Percentiles rank a stretch among this genome's conserved stretches.
phyloP scores from a whole-genome alignment of 2,797 vertebrate species.

The Lophius americanus region DNA sequence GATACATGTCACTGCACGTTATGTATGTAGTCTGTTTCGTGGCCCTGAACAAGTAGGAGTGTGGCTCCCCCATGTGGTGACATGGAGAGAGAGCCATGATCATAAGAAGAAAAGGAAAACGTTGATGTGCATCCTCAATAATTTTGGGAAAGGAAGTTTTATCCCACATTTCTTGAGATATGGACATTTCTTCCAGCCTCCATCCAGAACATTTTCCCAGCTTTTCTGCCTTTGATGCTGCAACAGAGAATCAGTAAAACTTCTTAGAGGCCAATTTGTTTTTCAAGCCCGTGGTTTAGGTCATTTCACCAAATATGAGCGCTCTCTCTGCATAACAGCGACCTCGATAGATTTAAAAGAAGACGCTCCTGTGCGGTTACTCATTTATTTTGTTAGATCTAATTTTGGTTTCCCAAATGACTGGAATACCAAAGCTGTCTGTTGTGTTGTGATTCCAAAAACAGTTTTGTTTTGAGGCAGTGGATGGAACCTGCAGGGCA shows the following conservation, averaged over 20 bases:
- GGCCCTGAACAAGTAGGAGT: slow-evolving; percentile 29
- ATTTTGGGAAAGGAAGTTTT: too few relatives aligned
- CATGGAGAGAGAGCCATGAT: background rate
- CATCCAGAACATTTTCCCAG: background rate
- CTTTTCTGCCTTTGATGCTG: background rate
- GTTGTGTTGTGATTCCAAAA: background rate
- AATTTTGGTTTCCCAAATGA: background rate
- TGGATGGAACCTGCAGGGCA: slow-evolving; percentile 39
- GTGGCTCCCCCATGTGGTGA: slow-evolving; percentile 68
- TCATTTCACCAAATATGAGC: background rate
- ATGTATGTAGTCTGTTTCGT: slow-evolving; percentile 22
- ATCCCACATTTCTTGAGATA: background rate
- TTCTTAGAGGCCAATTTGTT: background rate
- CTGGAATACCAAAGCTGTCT: background rate
- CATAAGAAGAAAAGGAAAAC: background rate
- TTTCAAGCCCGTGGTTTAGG: too few relatives aligned
- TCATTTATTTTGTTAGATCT: too few relatives aligned
- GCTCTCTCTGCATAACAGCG: background rate
- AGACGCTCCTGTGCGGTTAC: too few relatives aligned
- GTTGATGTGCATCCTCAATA: too few relatives aligned
- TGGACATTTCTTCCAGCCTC: background rate
- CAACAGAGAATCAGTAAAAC: background rate
- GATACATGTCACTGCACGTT: slow-evolving; percentile 51
- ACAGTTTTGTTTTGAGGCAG: background rate
- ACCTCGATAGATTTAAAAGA: background rate